A percentile compares a stretch with the other conserved stretches of the same genome.
Evolutionary conservation across 2,113 vertebrate species (phyloP).

Genomic region (Oncorhynchus gorbuscha): DNA sequence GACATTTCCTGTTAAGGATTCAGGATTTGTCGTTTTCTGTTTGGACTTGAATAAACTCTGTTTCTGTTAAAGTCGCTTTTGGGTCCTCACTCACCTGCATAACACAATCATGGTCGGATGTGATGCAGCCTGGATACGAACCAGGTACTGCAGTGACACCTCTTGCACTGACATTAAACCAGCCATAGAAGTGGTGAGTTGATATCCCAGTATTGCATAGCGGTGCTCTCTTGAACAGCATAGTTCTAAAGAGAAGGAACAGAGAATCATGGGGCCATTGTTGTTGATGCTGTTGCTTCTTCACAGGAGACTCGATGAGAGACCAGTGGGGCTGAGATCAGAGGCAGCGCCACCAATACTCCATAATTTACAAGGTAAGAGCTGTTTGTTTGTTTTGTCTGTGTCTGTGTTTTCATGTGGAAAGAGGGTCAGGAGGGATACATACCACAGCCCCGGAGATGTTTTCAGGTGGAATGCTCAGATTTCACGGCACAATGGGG

Average conservation of each 20-base stretch:
- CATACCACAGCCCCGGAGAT: constrained; percentile 21
- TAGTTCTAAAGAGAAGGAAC: constrained; percentile 33
- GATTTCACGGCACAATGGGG: constrained; percentile 45
- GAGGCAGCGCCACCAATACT: constrained; percentile 7
- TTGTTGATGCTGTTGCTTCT: constrained; percentile 40
- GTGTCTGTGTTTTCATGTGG: not conserved
- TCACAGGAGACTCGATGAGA: constrained; percentile 42
- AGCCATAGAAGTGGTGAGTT: constrained; percentile 17
- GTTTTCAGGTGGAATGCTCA: constrained; percentile 32
- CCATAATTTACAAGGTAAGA: constrained; percentile 75
- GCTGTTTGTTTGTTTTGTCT: constrained; percentile 14
- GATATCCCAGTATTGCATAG: not conserved
- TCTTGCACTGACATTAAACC: constrained; percentile 23
- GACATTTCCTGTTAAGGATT: too few relatives aligned
- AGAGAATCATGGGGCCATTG: constrained; percentile 25
- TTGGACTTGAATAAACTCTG: too few relatives aligned
- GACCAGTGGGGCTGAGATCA: constrained; percentile 39
- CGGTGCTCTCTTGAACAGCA: not conserved
- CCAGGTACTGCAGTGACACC: too few relatives aligned
- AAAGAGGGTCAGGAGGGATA: not conserved
- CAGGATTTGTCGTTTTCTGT: too few relatives aligned
- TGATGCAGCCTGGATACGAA: too few relatives aligned
- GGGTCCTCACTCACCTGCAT: too few relatives aligned
- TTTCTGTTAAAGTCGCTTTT: too few relatives aligned
- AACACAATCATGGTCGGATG: too few relatives aligned